phyloP scores from a whole-genome alignment of 2,113 vertebrate species.

The Ameiurus melas region DNA sequence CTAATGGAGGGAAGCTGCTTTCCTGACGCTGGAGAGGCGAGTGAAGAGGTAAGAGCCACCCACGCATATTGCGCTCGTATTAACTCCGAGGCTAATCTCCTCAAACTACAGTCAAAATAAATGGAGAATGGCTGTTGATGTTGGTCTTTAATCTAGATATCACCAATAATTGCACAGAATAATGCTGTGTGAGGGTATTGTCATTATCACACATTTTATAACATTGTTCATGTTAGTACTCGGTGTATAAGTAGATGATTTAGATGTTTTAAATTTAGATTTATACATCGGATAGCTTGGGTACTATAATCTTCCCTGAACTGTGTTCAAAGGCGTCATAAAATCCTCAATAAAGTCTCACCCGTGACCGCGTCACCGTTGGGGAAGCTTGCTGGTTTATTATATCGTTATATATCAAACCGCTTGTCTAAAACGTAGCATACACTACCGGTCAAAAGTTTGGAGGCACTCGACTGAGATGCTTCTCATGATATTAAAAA shows the following conservation, averaged over 20 bases:
- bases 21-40: neutral
- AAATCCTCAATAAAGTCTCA: neutral
- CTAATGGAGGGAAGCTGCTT: slow-evolving; percentile 37
- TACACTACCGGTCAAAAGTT: no score
- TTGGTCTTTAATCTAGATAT: neutral
- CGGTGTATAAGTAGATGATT: neutral
- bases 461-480: no score
- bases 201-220: neutral
- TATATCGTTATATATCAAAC: neutral
- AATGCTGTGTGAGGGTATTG: neutral
- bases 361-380: neutral
- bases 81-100: neutral
- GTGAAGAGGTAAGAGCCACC: slow-evolving; percentile 27
- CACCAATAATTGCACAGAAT: neutral
- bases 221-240: neutral
- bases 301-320: neutral
- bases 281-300: neutral
- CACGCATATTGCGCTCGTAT: neutral
- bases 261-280: neutral
- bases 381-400: neutral
- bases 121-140: neutral
- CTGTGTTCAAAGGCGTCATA: neutral
- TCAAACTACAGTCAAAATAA: neutral
- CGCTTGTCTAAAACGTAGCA: neutral
- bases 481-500: no score